Base-by-base conservation (phyloP, 2,888 invertebrate species). In the Dusona sp. region DNA sequence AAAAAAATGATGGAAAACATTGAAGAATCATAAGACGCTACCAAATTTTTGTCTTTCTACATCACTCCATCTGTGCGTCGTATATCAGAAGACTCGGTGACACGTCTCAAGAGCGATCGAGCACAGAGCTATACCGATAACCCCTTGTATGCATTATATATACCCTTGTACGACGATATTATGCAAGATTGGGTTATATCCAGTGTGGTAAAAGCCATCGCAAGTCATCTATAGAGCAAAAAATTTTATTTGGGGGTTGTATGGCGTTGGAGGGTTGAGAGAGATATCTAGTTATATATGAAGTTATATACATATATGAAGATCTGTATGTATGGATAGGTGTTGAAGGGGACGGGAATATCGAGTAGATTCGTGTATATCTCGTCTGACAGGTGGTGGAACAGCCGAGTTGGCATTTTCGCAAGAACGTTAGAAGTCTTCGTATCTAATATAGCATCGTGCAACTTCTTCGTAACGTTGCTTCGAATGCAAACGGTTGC, bases 391-490 rank as follows among this genome's bases (percentile, higher is more conserved):
- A 79, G 79, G 68, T 80, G 67, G 70, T 64, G 70, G 70, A 75
- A 79, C 45, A 79, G 70, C 25, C 75, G 70, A 64, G 79, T 79
- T 75, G 79, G 75, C 70, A 80, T 64, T 79, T 80, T 80, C 19
- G 33, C 25, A 68, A 19, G 19, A 70, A 25, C 45, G 25, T 61
- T 75, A 65, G 65, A 81, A 13, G 72, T 57, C 65, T 16, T 25
- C 57, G 25, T 57, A 73, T 61, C 54, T 36, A 75, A 68, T 16
- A 77, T 67, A 11, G 25, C 38, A 79, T 42, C 33, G 25, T 65
- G 29, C n/a, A 22, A 54, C 25, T 67, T 72, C 54, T 45, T n/a
- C 25, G 67, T 25, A 42, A 19, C 38, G 22, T 45, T 36, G n/a
- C 45, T 22, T 57, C 45, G 72, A 67, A 73, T 67, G 64, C 36